Conservation (phyloP, 2,113 vertebrate species). For the Cariama cristata region DNA sequence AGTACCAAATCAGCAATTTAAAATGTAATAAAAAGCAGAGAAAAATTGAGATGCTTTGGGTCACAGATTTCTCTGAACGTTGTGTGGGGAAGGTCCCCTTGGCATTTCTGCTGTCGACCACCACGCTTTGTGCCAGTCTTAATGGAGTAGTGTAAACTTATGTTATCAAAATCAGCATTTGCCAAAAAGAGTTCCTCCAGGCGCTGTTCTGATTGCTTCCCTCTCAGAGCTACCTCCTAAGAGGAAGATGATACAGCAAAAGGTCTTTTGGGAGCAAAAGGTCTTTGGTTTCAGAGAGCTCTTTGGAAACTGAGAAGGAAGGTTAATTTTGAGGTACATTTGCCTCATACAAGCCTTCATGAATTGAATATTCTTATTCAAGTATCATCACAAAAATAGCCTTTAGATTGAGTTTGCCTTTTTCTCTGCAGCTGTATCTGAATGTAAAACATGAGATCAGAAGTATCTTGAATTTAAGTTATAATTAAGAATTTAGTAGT, state of each 20-base stretch:
- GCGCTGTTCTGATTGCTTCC: not conserved
- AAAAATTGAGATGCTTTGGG: not conserved
- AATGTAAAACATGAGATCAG: not conserved
- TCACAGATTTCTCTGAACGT: not conserved
- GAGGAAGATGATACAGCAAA: not conserved
- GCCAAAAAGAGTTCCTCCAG: not conserved
- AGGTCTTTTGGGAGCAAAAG: not conserved
- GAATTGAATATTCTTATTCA: not conserved
- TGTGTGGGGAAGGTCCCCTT: not conserved
- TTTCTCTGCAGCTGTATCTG: not conserved
- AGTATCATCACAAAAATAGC: not conserved
- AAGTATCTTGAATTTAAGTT: not conserved
- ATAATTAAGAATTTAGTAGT: not conserved
- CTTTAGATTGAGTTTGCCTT: not conserved
- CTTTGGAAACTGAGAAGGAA: not conserved
- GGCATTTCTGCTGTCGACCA: not conserved
- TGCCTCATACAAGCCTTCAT: not conserved
- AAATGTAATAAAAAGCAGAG: not conserved
- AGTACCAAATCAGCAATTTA: not conserved
- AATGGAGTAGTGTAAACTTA: not conserved
- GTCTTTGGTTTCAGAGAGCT: not conserved
- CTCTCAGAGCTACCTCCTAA: not conserved
- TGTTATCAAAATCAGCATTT: not conserved
- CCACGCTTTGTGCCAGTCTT: not conserved
- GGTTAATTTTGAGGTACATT: not conserved